Conservation (phyloP, 92 coral and sea anemone species). For the Pocillopora meandrina region DNA sequence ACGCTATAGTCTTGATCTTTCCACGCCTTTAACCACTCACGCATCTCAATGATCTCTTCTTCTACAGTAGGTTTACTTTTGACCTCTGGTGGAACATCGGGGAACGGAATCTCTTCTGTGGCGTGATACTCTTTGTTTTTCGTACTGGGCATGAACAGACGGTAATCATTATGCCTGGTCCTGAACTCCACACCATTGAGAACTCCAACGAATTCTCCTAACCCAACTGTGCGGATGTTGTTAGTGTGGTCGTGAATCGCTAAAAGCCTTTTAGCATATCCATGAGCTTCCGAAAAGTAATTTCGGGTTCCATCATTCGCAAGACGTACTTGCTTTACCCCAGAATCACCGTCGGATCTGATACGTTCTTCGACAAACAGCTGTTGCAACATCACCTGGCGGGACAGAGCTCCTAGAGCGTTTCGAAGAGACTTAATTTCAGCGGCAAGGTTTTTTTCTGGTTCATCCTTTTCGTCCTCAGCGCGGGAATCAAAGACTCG, state of each 20-base stretch:
- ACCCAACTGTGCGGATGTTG: slow-evolving; percentile 79
- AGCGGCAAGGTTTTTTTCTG: neutral
- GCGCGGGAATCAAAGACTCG: too few species aligned
- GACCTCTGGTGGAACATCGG: slow-evolving; percentile 49
- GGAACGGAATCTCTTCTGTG: slow-evolving; percentile 64
- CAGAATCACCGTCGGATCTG: slow-evolving; percentile 76
- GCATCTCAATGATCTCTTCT: slow-evolving; percentile 79
- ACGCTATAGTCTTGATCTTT: slow-evolving; percentile 60
- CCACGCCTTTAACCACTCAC: slow-evolving; percentile 94
- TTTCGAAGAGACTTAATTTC: slow-evolving; percentile 30
- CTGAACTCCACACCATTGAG: slow-evolving; percentile 89
- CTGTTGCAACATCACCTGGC: slow-evolving; percentile 71
- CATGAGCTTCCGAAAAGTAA: slow-evolving; percentile 60
- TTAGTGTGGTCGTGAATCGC: slow-evolving; percentile 86
- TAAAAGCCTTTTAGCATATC: slow-evolving; percentile 41
- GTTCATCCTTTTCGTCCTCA: neutral
- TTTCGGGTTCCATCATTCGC: slow-evolving; percentile 48
- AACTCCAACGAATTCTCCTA: slow-evolving; percentile 81
- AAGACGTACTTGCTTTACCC: slow-evolving; percentile 67
- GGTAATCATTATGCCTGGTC: slow-evolving; percentile 89
- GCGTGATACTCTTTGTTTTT: slow-evolving; percentile 61
- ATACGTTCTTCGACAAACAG: slow-evolving; percentile 65
- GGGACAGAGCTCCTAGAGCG: slow-evolving; percentile 36
- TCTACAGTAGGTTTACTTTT: slow-evolving; percentile 39
- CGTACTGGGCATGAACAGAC: slow-evolving; percentile 74